phyloP scores from a whole-genome alignment of 2,797 vertebrate genomes.

The Astyanax mexicanus region DNA sequence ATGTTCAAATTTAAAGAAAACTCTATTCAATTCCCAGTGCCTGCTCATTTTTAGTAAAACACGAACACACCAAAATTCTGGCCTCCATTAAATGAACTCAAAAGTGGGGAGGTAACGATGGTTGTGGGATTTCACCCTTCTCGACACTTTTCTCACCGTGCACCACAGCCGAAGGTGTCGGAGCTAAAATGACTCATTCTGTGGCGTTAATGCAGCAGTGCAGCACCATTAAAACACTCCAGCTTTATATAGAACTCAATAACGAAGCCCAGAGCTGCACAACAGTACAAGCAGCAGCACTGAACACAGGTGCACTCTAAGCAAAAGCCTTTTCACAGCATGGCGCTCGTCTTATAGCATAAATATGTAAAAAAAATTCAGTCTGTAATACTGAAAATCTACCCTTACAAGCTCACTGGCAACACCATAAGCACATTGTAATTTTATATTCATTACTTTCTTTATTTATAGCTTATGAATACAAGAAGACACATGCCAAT shows the following conservation, averaged over 20 bases:
- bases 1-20: background rate
- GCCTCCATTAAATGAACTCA: background rate
- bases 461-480: no score
- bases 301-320: background rate
- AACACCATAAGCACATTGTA: background rate
- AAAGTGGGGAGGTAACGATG: background rate
- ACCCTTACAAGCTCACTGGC: background rate
- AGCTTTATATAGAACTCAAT: slow-evolving; percentile 27
- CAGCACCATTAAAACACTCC: slow-evolving; percentile 47
- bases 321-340: background rate
- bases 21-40: background rate
- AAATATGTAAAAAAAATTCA: background rate
- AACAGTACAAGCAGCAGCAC: background rate
- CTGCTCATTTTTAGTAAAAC: background rate
- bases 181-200: slow-evolving; percentile 37
- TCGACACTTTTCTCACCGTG: background rate
- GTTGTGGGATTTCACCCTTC: background rate
- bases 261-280: background rate
- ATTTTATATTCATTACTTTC: background rate
- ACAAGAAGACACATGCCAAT: no score
- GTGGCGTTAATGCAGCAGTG: slow-evolving; percentile 42
- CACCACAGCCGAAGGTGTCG: slow-evolving; percentile 9
- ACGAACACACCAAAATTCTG: background rate
- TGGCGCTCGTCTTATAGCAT: no score
- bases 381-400: background rate